Percentiles rank a stretch among this genome's conserved stretches.
These are phyloP conservation scores for Campylomormyrus tamandua DNA, from an alignment of 2,113 vertebrate species.

Conservation along the genomic window DNA sequence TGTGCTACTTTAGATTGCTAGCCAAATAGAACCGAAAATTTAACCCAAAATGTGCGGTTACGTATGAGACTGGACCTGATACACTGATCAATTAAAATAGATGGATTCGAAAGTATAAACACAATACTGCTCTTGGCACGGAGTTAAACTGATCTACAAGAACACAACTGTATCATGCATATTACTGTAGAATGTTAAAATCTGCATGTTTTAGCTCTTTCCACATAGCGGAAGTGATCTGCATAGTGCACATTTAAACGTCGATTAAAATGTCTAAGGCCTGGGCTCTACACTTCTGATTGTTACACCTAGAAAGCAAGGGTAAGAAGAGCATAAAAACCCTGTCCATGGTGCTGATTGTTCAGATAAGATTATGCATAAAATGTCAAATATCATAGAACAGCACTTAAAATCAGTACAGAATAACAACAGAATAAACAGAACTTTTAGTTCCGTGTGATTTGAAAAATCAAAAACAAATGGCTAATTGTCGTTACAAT, in stretches of 20 bases:
- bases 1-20: not conserved
- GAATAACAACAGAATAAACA: not conserved
- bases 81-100: not conserved
- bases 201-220: not conserved
- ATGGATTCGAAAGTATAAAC: not conserved
- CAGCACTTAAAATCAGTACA: not conserved
- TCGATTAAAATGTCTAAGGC: not conserved
- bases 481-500: not conserved
- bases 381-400: not conserved
- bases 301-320: not conserved
- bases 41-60: not conserved
- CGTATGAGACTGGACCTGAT: not conserved
- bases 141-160: not conserved
- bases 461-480: not conserved
- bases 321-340: not conserved
- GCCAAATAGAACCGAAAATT: not conserved
- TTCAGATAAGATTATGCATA: not conserved
- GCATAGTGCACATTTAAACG: not conserved
- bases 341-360: conserved; percentile 37
- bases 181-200: not conserved
- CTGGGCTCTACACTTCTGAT: not conserved
- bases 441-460: not conserved
- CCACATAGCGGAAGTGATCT: not conserved
- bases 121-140: not conserved
- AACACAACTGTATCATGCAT: not conserved